Base-by-base conservation (phyloP, 2,113 vertebrate species). In the Salvator merianae region DNA sequence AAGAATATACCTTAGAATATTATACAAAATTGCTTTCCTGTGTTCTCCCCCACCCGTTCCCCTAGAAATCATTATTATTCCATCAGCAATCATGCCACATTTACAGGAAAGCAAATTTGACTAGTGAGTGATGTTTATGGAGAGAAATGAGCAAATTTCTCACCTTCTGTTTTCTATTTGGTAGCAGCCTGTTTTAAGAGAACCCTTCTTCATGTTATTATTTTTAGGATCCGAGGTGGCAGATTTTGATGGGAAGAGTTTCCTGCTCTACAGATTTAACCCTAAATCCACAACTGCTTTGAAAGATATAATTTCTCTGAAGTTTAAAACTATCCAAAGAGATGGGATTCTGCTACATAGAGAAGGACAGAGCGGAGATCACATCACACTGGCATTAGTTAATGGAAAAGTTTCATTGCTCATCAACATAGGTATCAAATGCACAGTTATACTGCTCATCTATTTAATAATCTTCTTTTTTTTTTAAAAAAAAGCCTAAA, bases 301-400 rank as follows among this genome's bases (percentile, higher is more conserved):
- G 88, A 98, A 96, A 95, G 96, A 98, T 86, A 89, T 94, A 70
- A 96, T 98, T 87, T 97, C 96, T 89, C 92, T 97, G 94, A 97
- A 97, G 94, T 98, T 98, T 94, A 97, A 97, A 95, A 96, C 96
- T 69, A 93, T 96, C 90, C 92, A 95, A 95, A 97, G 96, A 84
- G 96, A 97, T 81, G 97, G 97, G 77, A 89, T 96, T 90, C 91
- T 98, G 34, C 93, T 98, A 63, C 95, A 97, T 78, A 93, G 96
- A 90, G 91, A 95, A 92, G 97, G 95, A 85, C 91, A 92, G 62
- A 94, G 92, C 82, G 97, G 97, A 87, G 95, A 96, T 88, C 91
- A 95, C 40, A 90, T 97, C 62, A 96, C 91, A 5, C 55, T 98
- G 95, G 96, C 97, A 86, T 92, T 98, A 90, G 91, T 93, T 89